Percentiles rank a stretch among this genome's conserved stretches.
These are phyloP conservation scores for Metopolophium dirhodum DNA, from an alignment of 1,140 invertebrate species.

Conservation along the genomic window DNA sequence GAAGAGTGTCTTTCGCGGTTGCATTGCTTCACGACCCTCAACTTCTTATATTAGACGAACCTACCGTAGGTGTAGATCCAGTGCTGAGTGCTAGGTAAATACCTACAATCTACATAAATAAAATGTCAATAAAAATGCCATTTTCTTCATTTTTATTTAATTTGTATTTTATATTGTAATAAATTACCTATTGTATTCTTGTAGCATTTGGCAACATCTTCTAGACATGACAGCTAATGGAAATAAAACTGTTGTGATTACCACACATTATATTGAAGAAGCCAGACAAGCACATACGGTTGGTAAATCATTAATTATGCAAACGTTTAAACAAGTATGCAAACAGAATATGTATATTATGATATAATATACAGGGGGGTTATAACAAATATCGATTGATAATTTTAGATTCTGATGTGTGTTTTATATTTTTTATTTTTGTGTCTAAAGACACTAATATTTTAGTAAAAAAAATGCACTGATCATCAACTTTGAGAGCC, in stretches of 20 bases:
- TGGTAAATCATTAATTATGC: slow-evolving; percentile 34
- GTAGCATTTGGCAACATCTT: slow-evolving; percentile 89
- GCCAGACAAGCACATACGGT: slow-evolving; percentile 79
- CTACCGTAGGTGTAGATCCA: slow-evolving; percentile 90
- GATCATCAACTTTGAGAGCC: too few relatives aligned
- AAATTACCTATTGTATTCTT: slow-evolving; percentile 4
- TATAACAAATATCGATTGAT: too few relatives aligned
- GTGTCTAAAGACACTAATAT: too few relatives aligned
- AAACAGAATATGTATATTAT: not conserved
- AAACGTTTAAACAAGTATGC: not conserved
- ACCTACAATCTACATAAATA: not conserved
- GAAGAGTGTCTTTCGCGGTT: slow-evolving; percentile 84
- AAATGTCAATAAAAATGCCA: not conserved
- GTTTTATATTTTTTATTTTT: too few relatives aligned
- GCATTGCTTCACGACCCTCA: slow-evolving; percentile 87
- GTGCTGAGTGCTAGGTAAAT: slow-evolving; percentile 71
- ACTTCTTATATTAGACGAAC: slow-evolving; percentile 89
- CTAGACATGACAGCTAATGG: slow-evolving; percentile 74
- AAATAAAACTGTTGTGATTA: slow-evolving; percentile 81
- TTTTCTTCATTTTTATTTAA: not conserved
- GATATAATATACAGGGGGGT: too few relatives aligned
- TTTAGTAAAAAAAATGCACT: too few relatives aligned
- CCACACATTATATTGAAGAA: slow-evolving; percentile 97
- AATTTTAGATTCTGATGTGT: too few relatives aligned
- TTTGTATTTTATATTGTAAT: not conserved